Conservation (phyloP, 2,113 vertebrate species). For the Diadophis punctatus region DNA sequence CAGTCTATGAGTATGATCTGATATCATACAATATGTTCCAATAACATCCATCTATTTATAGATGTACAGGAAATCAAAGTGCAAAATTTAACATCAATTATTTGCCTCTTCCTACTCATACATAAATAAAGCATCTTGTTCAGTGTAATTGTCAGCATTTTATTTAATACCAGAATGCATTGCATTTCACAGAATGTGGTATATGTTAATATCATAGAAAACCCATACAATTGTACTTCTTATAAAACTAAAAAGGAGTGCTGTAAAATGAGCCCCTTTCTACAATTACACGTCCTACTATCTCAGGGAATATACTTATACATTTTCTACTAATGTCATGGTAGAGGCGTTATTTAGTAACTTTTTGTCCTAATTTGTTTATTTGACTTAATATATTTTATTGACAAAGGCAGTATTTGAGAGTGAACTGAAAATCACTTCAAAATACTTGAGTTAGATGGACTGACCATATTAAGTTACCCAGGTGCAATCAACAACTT, state of each 20-base stretch:
- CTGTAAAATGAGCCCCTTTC: conserved; percentile 2
- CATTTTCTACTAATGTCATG: background rate
- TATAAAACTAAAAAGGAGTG: conserved; percentile 27
- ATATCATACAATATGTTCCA: background rate
- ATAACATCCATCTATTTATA: background rate
- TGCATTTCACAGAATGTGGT: conserved; percentile 40
- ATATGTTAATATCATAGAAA: conserved; percentile 18
- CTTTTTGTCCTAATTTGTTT: background rate
- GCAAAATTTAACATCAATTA: background rate
- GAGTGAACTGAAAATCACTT: background rate
- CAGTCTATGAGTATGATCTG: background rate
- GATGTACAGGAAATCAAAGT: background rate
- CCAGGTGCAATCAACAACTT: background rate
- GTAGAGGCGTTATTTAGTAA: background rate
- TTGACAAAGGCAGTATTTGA: background rate
- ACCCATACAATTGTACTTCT: conserved; percentile 54
- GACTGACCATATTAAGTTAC: background rate
- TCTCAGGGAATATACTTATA: conserved; percentile 20
- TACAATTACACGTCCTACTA: conserved; percentile 14
- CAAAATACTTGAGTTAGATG: background rate
- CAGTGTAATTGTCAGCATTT: conserved; percentile 42
- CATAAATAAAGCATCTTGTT: background rate
- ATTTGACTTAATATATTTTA: background rate
- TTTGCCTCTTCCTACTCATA: background rate
- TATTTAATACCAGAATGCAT: conserved; percentile 58